Evolutionary conservation across 2,113 vertebrate genomes (phyloP), one percentile per base, ranked within the genome.

Genomic region (Caloenas nicobarica): DNA sequence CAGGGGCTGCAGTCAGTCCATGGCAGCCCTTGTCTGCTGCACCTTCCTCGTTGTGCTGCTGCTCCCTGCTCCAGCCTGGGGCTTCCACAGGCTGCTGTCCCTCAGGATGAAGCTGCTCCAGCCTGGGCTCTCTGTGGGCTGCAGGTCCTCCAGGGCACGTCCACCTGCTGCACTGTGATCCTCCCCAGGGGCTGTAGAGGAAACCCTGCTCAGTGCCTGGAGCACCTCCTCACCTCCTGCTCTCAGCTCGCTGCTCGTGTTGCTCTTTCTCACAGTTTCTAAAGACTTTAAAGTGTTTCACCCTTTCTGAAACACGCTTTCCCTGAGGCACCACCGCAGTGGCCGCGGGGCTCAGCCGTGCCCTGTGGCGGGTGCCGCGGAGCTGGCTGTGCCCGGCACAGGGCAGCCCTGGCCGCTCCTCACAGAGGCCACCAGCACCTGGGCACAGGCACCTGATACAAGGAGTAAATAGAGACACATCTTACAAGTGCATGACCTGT

Each of bases 281-380:
- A 29, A 34, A 44, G 24, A 9, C 7, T 3, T 4, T 66, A 1
- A 50, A 71, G 19, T 2, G 7, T 34, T 62, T 24, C 42, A 5
- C 5, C 11, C 17, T 81, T 69, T 81, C 21, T 56, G 60, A 68
- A 69, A 28, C 5, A 7, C 0, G 0, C 11, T 16, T 48, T 57
- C 10, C 19, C 9, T 0, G 2, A 22, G 33, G 34, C 14, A 5
- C 3, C 28, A 2, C 0, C 5, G 24, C 48, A 1, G 0, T 0
- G 5, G 40, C 2, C 2, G 31, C 1, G 0, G 42, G 21, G 51
- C 34, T 36, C 7, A 38, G 38, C 13, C 0, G 0, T 33, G 2
- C 12, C 44, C 54, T 15, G 16, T 0, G 0, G 4, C 8, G 31
- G 44, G 42, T 13, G 5, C 5, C 51, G 28, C 33, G 48, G 26